Base-by-base conservation (phyloP, 2,888 invertebrate genomes). In the Falcaria lacertinaria region DNA sequence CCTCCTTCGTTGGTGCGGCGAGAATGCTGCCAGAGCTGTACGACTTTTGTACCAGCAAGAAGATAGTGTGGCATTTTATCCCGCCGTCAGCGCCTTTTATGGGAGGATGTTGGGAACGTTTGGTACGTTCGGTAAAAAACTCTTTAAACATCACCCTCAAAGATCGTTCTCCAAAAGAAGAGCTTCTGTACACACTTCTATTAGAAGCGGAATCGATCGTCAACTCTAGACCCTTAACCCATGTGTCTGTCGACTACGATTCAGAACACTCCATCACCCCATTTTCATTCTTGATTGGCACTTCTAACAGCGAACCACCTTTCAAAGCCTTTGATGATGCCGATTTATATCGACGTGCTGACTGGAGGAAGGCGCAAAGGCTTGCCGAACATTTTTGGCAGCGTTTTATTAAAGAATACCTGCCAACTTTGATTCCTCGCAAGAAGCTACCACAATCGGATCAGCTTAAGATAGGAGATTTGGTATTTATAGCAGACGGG, bases 71-170 rank as follows among this genome's bases (percentile, higher is more conserved):
- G 48, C 19, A 25, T 0, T 46, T 40, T 19, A 49, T 50, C 5
- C 50, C 52, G 0, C 45, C 50, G 0, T 32, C 25, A 1, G 48
- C 52, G 0, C 50, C 55, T 0, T 37, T 38, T 3, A 45, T 49
- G 37, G 52, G 50, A 1, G 52, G 50, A 3, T 39, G 39, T 4
- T 52, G 52, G 52, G 52, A 52, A 25, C 28, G 48, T 11, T 15
- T 50, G 8, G 45, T 52, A 1, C 25, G 47, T 13, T 16, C 43
- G 0, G 42, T 49, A 0, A 55, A 55, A 14, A 39, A 28, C 0
- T 47, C 52, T 0, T 15, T 51, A 1, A 15, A 34, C 0, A 35
- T 41, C 2, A 48, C 45, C 1, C 41, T 50, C 4, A 15, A 32
- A 2, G 43, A 45, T 6, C 13, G 39, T 11, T 16, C 38, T 0